These are phyloP conservation scores for Scolopax rusticola DNA, from an alignment of 2,797 vertebrate genomes.

Conservation along the genomic window DNA sequence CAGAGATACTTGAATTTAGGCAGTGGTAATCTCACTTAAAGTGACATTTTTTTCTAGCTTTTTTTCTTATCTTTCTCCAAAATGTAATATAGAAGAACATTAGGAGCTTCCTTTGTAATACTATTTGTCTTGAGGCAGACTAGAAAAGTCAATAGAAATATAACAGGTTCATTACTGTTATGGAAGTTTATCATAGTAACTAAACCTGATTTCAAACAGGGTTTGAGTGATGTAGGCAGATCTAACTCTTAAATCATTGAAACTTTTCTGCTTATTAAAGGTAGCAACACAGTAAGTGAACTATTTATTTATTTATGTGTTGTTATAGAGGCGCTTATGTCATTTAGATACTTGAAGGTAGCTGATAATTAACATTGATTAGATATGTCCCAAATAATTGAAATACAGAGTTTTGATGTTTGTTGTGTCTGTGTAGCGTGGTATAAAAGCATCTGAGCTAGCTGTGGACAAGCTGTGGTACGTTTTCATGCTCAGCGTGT, in stretches of 20 bases:
- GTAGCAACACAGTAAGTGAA: neutral
- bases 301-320: neutral
- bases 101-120: neutral
- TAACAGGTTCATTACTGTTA: neutral
- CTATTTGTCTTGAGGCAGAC: neutral
- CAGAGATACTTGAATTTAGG: neutral
- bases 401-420: neutral
- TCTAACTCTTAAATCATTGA: neutral
- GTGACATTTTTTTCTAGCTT: neutral
- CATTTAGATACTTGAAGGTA: neutral
- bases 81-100: neutral
- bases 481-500: accelerated
- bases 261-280: neutral
- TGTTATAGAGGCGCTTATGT: accelerated
- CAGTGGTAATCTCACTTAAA: neutral
- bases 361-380: neutral
- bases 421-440: accelerated
- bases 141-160: neutral
- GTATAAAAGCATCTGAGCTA: neutral
- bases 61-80: neutral
- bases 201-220: neutral
- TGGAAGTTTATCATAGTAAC: neutral
- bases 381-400: neutral
- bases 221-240: neutral
- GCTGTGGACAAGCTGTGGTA: neutral